Evolutionary conservation across 2,113 vertebrate species (phyloP), one percentile per base, ranked within the genome.

Genomic region (Hystrix cristata): DNA sequence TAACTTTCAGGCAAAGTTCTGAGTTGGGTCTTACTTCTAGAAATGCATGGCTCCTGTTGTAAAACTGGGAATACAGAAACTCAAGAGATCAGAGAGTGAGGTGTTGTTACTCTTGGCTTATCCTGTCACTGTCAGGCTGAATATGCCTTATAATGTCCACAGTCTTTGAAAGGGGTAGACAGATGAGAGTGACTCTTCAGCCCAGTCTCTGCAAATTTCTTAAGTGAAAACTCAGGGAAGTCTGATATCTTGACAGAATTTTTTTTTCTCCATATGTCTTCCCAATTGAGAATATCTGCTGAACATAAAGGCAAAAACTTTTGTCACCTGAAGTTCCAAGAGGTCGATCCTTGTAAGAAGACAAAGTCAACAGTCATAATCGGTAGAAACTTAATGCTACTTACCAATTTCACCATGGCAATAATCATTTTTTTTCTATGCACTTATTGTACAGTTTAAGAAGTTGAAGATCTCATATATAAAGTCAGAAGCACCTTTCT

Each of bases 201-300:
- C 34, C 14, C 51, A 4, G 3, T 79, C 62, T 87, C 89, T 69
- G 34, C 53, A 94, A 88, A 82, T 7, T 64, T 89, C 43, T 89
- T 34, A 87, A 82, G 31, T 11, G 78, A 91, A 93, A 87, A 38
- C 38, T 76, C 48, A 81, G 31, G 62, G 31, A 89, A 48, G 14
- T 11, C 31, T 34, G n/a, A 23, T 89, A 34, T n/a, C n/a, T 48
- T 67, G 16, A 92, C 53, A 87, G 60, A 71, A n/a, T n/a, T 74
- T 84, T 31, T 67, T 78, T 80, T 34, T 9, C 8, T 60, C 16
- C 25, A 64, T 88, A 31, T 38, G 34, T 88, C 5, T 48, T 10
- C 14, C 4, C 48, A 21, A 11, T 1, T 85, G 95, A 82, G 79
- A 96, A 74, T 60, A 85, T 83, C 15, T 91, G 72, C 59, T 93